Evolutionary conservation across 2,888 invertebrate species (phyloP), one percentile per base, ranked within the genome.

Genomic region (Athrips mouffetella): DNA sequence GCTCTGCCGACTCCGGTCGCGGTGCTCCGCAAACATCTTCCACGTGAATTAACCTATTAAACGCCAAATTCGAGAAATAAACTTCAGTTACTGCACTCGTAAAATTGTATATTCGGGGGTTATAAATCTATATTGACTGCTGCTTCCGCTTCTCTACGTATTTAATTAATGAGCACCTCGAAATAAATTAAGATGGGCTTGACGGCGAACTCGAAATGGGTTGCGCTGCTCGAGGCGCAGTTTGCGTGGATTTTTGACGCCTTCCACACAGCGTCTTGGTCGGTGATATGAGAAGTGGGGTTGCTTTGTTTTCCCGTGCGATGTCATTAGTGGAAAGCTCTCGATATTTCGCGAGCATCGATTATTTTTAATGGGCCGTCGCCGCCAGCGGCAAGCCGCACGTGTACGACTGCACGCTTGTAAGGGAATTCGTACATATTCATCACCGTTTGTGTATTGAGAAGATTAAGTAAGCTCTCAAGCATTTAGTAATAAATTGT

Each of bases 291-390:
- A 16, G 15, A 45, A 31, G 16, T 30, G 29, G 23, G 18, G 49
- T 20, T 59, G 75, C 79, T 82, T 84, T 85, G 85, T 86, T 85
- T 86, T 80, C 78, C 71, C 70, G 71, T 62, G 77, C 80, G 72
- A 84, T 85, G 74, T 86, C 87, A 86, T 87, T 87, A 87, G 86
- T 85, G 86, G 73, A 80, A 80, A 82, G 70, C 77, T 67, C 83
- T 85, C 85, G 79, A 86, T 86, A 86, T 84, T 86, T 85, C 65
- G 73, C 80, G 67, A 73, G 80, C 79, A 81, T 85, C 80, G 85
- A 84, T 86, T 87, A 86, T 84, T 87, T 84, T 86, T 88, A 86
- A 88, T 86, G 84, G 84, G 69, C 70, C 68, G 78, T 75, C 77
- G 70, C 64, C 71, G 75, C 70, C 70, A 67, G 66, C 67, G 65